Evolutionary conservation across 2,113 vertebrate species (phyloP), one percentile per base, ranked within the genome.

Genomic region (Sinocyclocheilus grahami): DNA sequence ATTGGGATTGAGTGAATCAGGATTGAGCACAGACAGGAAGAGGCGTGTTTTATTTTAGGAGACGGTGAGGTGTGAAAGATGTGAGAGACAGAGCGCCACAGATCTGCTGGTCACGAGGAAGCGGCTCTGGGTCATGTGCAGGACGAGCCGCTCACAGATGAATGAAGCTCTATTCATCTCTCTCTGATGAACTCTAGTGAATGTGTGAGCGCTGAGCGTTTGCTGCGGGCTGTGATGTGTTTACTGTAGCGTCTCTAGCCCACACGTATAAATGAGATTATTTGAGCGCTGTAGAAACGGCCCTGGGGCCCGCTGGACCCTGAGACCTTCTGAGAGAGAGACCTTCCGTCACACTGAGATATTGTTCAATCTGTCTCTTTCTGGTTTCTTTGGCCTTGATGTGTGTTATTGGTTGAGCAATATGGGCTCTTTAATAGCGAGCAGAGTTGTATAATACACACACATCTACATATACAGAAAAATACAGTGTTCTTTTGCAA

Each of bases 151-250:
- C 51, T 53, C 51, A 22, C 33, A 72, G 37, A 72, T 72, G 69
- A 72, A 42, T 72, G 69, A 72, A 72, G 37, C 46, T 77, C 74
- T 77, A 27, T 77, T 27, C 42, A n/a, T 27, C 11, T 48, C 1
- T 75, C 3, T 75, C 42, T 77, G 16, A 33, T 67, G 65, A 69
- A 69, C 65, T 65, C 62, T 22, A 72, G 69, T 72, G 69, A 72
- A 72, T 72, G 33, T 65, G 10, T 69, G 67, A 37, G 30, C 65
- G 2, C 6, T 42, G 69, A 37, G 33, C 9, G 20, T 72, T 72
- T 4, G 37, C 69, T 72, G 4, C 20, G 16, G 69, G 69, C 20
- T 8, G 33, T 12, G 69, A 11, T 72, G 69, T 42, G 69, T 42
- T 72, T 42, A 42, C 37, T n/a, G n/a, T n/a, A n/a, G n/a, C n/a